Evolutionary conservation across 2,888 invertebrate species (phyloP), one percentile per base, ranked within the genome.

Genomic region (Clistopyga incitator): DNA sequence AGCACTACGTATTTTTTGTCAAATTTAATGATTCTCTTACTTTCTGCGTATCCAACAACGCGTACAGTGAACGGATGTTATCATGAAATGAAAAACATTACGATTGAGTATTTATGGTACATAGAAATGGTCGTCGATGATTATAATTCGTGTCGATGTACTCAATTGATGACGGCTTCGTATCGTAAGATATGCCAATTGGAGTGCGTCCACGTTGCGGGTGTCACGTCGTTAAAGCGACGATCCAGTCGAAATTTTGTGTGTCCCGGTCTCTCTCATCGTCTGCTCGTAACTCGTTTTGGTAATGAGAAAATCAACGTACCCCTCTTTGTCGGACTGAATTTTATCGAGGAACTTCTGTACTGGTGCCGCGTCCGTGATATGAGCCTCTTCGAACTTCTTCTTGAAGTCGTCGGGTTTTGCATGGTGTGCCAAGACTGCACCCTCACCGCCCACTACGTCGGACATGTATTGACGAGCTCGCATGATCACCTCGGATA

Each of bases 401-500:
- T 96, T 95, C 94, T 97, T 97, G 91, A 98, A 95, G 93, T 98
- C 97, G 93, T 98, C 97, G 81, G 97, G 96, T 88, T 97, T 97
- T 89, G 97, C 96, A 93, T 98, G 97, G 92, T 98, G 97, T 2
- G 97, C 96, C 87, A 98, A 94, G 70, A 98, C 97, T 90, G 98
- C 98, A 89, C 98, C 98, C 85, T 96, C 96, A 10, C 97, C 97
- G 70, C 98, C 98, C 29, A 97, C 97, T 70, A 99, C 96, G 91
- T 98, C 97, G 88, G 97, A 96, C 96, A 99, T 99, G 94, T 99
- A 99, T 93, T 97, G 96, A 89, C 99, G 97, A 54, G 99, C 97
- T 89, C 98, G 96, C 95, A 98, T 98, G 89, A 99, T 98, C 89
- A 99, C 99, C 94, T 99, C 99, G 8, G 99, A 99, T 87, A 99